Conservation (phyloP, 2,113 vertebrate genomes). For the Psilopsiagon aymara region DNA sequence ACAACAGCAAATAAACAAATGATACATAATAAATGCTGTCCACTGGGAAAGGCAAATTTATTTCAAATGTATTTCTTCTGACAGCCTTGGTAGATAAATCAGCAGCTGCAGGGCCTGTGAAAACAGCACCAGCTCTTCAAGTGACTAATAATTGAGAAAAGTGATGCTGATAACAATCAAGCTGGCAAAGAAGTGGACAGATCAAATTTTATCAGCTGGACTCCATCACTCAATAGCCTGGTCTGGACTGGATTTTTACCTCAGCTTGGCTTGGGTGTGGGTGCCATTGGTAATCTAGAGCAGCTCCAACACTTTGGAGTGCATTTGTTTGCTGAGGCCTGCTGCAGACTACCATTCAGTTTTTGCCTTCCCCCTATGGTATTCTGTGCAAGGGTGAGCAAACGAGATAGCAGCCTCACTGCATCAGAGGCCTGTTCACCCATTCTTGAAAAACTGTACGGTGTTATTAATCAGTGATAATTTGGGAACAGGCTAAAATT, state of each 20-base stretch:
- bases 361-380: neutral
- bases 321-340: neutral
- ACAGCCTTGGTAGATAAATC: neutral
- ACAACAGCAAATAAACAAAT: neutral
- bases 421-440: neutral
- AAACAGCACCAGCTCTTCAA: neutral
- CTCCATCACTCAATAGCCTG: neutral
- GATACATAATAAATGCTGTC: neutral
- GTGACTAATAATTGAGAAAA: neutral
- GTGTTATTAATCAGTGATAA: neutral
- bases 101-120: neutral
- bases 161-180: neutral
- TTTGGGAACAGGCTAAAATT: neutral
- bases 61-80: neutral
- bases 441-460: neutral
- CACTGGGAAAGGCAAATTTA: neutral
- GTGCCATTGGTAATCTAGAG: neutral
- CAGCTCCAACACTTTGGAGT: neutral
- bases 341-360: accelerated
- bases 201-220: neutral
- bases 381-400: neutral
- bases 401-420: neutral
- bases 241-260: neutral
- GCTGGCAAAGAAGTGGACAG: neutral
- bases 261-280: neutral